Conservation (phyloP, 2,888 invertebrate genomes). For the Trachelus troglodyta region DNA sequence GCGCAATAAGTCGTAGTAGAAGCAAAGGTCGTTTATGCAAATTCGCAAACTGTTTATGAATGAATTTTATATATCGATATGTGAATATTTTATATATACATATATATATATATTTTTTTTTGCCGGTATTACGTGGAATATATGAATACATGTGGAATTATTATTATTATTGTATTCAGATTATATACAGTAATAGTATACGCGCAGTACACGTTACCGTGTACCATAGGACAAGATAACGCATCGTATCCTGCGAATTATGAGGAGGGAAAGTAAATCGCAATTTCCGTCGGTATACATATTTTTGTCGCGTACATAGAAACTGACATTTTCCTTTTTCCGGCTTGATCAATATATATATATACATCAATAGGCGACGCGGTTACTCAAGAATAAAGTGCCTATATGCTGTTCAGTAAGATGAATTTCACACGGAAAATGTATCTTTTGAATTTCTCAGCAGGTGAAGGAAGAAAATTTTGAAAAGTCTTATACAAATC, state of each 20-base stretch:
- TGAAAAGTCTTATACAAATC: too few species aligned
- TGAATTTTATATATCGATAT: not conserved
- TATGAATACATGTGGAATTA: too few species aligned
- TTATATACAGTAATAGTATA: too few species aligned
- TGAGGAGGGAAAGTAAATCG: slow-evolving; percentile 60
- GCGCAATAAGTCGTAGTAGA: not conserved
- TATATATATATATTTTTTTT: not conserved
- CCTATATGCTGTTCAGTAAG: not conserved
- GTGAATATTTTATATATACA: not conserved
- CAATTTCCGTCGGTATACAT: slow-evolving; percentile 50
- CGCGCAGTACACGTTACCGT: too few species aligned
- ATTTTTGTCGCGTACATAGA: slow-evolving; percentile 35
- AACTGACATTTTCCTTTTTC: slow-evolving; percentile 43
- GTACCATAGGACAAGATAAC: not conserved
- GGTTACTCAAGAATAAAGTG: not conserved
- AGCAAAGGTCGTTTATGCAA: not conserved
- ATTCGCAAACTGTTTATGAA: not conserved
- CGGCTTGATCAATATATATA: slow-evolving; percentile 24
- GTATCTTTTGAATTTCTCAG: not conserved
- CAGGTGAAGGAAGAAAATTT: too few species aligned
- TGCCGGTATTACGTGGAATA: not conserved
- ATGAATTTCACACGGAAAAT: not conserved
- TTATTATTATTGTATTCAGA: too few species aligned
- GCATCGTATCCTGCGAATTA: slow-evolving; percentile 45
- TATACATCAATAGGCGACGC: not conserved